Conservation (phyloP, 2,888 invertebrate species). For the Lycophotia porphyrea region DNA sequence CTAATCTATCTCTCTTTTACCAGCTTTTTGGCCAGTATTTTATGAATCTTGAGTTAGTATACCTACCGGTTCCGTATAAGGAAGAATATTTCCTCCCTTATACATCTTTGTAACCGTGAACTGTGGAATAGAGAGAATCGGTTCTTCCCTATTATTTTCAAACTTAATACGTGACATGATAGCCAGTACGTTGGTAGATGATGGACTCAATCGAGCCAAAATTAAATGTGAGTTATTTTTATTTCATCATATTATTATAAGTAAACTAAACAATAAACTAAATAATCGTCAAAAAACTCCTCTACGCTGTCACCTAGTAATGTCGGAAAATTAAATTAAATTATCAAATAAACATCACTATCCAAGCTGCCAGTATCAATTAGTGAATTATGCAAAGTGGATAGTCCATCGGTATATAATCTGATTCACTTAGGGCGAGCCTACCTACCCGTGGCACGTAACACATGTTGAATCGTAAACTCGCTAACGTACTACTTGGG, state of each 20-base stretch:
- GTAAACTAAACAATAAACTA: neutral
- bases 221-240: too few species aligned
- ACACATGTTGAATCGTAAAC: constrained; percentile 38
- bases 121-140: neutral
- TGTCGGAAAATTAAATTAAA: constrained; percentile 8
- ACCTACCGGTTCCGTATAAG: too few species aligned
- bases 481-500: neutral
- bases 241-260: too few species aligned
- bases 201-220: too few species aligned
- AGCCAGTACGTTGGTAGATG: neutral
- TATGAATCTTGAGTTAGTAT: too few species aligned
- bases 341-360: constrained; percentile 40
- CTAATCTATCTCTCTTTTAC: too few species aligned
- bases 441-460: constrained; percentile 29
- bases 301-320: neutral
- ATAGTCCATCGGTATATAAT: constrained; percentile 59
- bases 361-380: constrained; percentile 52
- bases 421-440: constrained; percentile 56
- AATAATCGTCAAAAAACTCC: neutral
- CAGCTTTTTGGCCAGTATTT: too few species aligned
- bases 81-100: too few species aligned
- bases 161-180: neutral
- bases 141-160: neutral
- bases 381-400: constrained; percentile 62
- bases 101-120: too few species aligned